These are phyloP conservation scores for Coranthus polyacanthus DNA, from an alignment of 2,797 vertebrate genomes.

Conservation along the genomic window DNA sequence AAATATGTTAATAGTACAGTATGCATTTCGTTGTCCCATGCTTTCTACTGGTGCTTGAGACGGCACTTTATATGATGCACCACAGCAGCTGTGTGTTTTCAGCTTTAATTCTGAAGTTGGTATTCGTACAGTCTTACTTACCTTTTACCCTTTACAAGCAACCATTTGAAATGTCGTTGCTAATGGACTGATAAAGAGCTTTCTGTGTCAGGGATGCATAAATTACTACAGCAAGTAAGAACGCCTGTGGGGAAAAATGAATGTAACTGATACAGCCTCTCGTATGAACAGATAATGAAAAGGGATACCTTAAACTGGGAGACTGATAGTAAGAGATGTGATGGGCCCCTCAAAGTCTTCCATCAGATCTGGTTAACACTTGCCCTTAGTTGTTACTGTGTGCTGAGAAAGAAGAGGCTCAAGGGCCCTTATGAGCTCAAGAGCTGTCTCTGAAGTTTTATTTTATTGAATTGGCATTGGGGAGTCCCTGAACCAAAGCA, in stretches of 20 bases:
- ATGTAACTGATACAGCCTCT: neutral
- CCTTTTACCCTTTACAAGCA: neutral
- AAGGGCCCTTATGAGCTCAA: slow-evolving; percentile 51
- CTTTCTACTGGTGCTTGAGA: too few relatives aligned
- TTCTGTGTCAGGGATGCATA: neutral
- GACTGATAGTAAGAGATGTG: slow-evolving; percentile 28
- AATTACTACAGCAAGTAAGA: neutral
- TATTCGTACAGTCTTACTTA: neutral
- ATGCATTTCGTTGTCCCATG: too few relatives aligned
- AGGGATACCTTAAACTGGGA: slow-evolving; percentile 16
- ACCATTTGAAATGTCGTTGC: neutral
- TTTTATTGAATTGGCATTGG: slow-evolving; percentile 65
- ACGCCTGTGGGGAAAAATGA: slow-evolving; percentile 1
- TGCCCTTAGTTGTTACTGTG: slow-evolving; percentile 39
- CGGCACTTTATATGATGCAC: too few relatives aligned
- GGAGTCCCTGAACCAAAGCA: slow-evolving; percentile 61
- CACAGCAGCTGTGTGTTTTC: too few relatives aligned
- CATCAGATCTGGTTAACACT: slow-evolving; percentile 49
- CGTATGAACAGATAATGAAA: slow-evolving; percentile 31
- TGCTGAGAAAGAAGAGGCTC: slow-evolving; percentile 42
- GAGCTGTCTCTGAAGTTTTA: slow-evolving; percentile 55
- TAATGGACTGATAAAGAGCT: slow-evolving; percentile 2
- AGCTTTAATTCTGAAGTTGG: neutral
- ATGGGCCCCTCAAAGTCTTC: slow-evolving; percentile 33
- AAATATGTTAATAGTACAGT: too few relatives aligned